These are phyloP conservation scores for Melanerpes aurifrons DNA, from an alignment of 2,113 vertebrate genomes.

Conservation along the genomic window DNA sequence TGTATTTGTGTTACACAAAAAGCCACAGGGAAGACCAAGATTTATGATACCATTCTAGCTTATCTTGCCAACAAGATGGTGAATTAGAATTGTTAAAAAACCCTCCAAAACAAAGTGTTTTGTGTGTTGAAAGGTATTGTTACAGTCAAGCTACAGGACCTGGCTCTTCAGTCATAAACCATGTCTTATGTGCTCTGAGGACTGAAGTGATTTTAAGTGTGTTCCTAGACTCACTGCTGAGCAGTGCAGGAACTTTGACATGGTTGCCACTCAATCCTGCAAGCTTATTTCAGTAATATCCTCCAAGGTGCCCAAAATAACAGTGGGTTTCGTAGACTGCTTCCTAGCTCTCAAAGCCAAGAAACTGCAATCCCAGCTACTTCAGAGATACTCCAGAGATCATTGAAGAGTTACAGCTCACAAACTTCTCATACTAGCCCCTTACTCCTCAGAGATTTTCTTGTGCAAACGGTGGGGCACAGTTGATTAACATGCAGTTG, in stretches of 20 bases:
- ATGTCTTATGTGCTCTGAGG: not conserved
- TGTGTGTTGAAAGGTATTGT: not conserved
- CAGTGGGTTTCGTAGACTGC: accelerated
- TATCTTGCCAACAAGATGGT: not conserved
- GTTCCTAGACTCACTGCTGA: not conserved
- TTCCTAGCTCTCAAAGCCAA: not conserved
- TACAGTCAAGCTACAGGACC: no score
- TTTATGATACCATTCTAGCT: not conserved
- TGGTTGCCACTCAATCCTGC: not conserved
- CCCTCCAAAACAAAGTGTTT: not conserved
- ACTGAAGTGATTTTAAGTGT: no score
- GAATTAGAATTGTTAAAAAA: not conserved
- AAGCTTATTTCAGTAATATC: not conserved
- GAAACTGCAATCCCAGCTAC: no score
- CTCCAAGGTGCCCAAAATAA: accelerated
- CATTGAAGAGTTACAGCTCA: not conserved
- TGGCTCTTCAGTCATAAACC: accelerated
- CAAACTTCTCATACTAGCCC: accelerated
- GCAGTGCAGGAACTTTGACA: accelerated
- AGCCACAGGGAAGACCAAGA: no score
- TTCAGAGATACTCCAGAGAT: not conserved
- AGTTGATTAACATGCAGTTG: accelerated
- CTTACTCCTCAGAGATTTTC: not conserved
- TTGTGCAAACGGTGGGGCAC: no score
- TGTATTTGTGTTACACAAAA: no score